phyloP scores from a whole-genome alignment of 2,797 vertebrate genomes.

The Poliocrania exsul region DNA sequence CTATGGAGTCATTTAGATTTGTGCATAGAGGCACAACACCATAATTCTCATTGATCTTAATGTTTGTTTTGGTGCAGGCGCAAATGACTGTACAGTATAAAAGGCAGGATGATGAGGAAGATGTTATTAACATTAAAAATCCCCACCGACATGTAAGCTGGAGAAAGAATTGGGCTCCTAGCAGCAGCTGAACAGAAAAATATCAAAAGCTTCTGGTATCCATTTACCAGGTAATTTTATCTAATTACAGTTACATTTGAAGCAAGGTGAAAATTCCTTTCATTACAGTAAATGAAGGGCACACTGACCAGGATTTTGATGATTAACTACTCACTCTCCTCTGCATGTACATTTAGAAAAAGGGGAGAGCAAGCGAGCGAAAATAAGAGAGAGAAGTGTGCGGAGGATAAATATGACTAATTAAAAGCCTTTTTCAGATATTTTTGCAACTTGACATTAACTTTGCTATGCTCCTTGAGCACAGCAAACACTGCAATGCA shows the following conservation, averaged over 20 bases:
- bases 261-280: slow-evolving; percentile 86
- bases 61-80: background rate
- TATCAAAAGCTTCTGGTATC: background rate
- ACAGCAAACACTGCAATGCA: background rate
- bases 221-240: background rate
- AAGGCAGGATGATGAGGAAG: background rate
- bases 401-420: slow-evolving; percentile 68
- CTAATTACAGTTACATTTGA: slow-evolving; percentile 82
- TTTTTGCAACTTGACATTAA: slow-evolving; percentile 56
- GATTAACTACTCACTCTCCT: slow-evolving; percentile 48
- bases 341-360: slow-evolving; percentile 19
- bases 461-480: slow-evolving; percentile 9
- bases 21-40: background rate
- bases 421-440: slow-evolving; percentile 53
- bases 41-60: background rate
- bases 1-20: background rate
- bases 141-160: background rate
- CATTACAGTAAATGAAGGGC: slow-evolving; percentile 73
- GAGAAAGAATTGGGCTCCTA: background rate
- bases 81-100: background rate
- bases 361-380: background rate
- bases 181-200: background rate
- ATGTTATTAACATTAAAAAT: background rate
- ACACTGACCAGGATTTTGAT: slow-evolving; percentile 65
- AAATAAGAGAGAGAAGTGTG: background rate